Evolutionary conservation across 2,113 vertebrate genomes (phyloP).

Genomic region (Cynopterus brachyotis): DNA sequence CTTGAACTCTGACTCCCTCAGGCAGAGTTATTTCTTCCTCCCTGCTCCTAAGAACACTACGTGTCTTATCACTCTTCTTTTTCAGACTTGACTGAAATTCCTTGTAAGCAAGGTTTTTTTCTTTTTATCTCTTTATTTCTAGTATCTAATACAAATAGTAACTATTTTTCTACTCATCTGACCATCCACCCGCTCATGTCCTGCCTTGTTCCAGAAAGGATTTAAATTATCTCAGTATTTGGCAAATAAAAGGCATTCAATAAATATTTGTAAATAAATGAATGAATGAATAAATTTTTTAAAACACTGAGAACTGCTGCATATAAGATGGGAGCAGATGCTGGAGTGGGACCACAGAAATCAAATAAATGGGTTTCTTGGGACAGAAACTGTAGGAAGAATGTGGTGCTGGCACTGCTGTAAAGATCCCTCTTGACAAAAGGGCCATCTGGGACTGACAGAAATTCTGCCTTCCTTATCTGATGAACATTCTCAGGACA

Average conservation of each 20-base stretch:
- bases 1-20: neutral
- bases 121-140: neutral
- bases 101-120: neutral
- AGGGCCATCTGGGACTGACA: neutral
- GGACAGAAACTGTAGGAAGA: neutral
- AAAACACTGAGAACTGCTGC: neutral
- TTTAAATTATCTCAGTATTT: neutral
- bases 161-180: neutral
- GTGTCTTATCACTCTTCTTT: neutral
- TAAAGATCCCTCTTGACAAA: neutral
- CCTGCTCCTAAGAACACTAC: neutral
- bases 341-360: neutral
- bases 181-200: neutral
- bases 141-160: neutral
- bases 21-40: neutral
- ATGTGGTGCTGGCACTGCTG: neutral
- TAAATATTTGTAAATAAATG: neutral
- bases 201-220: slow-evolving; percentile 1
- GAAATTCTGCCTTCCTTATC: neutral
- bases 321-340: too few species aligned
- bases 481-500: neutral
- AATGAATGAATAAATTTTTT: neutral
- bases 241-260: neutral
- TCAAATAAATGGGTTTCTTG: neutral
- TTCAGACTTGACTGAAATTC: neutral